Percentiles rank a stretch among this genome's conserved stretches.
Conservation (phyloP, 2,113 vertebrate genomes). For the Eptatretus burgeri region DNA sequence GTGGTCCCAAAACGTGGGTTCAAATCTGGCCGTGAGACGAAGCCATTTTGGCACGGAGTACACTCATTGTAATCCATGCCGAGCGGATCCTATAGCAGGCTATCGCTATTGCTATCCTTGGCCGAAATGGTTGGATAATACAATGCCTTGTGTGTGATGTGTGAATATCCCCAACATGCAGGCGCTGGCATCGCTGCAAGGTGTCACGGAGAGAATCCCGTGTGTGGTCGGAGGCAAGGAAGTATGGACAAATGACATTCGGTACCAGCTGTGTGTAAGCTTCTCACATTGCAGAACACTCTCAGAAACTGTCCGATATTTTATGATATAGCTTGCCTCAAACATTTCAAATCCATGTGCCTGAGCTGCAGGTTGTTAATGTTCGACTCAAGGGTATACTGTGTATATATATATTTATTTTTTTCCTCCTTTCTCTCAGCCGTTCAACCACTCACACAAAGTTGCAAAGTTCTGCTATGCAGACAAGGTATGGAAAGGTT, state of each 20-base stretch:
- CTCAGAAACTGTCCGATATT: no score
- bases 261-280: slow-evolving; percentile 62
- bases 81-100: background rate
- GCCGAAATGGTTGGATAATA: no score
- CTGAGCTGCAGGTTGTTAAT: no score
- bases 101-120: background rate
- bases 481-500: slow-evolving; percentile 28
- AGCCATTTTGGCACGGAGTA: background rate
- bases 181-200: slow-evolving; percentile 32
- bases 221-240: slow-evolving; percentile 58
- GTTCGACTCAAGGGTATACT: background rate
- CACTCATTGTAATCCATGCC: no score
- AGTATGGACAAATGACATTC: slow-evolving; percentile 43
- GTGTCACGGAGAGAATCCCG: slow-evolving; percentile 39
- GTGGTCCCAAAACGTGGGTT: background rate
- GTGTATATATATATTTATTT: background rate
- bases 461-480: slow-evolving; percentile 86
- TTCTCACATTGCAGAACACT: no score
- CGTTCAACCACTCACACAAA: slow-evolving; percentile 53
- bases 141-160: no score
- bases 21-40: background rate
- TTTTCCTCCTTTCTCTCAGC: slow-evolving; percentile 20
- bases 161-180: slow-evolving; percentile 11
- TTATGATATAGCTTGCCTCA: no score
- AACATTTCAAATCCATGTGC: no score